Percentiles rank a stretch among this genome's conserved stretches.
phyloP scores from a whole-genome alignment of 2,113 vertebrate genomes.

The Phocoena phocoena region DNA sequence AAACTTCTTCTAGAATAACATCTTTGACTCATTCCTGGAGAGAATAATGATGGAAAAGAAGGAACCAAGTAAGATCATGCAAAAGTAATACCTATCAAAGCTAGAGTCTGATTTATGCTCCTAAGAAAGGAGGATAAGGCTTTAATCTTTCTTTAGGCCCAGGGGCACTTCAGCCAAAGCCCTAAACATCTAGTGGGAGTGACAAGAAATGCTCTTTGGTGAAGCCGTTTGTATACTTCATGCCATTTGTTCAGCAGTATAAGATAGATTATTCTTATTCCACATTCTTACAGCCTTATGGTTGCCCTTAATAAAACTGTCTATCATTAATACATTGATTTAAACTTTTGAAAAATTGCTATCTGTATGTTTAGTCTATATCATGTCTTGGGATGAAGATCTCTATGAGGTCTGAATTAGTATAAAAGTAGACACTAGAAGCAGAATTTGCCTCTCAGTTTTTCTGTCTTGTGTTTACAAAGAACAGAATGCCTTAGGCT shows the following conservation, averaged over 20 bases:
- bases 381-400: neutral
- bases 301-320: neutral
- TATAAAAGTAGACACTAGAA: neutral
- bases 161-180: neutral
- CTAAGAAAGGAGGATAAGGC: neutral
- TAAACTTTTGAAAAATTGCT: neutral
- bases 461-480: neutral
- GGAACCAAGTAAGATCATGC: neutral
- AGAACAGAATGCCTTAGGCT: neutral
- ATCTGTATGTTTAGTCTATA: neutral
- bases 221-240: neutral
- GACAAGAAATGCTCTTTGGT: neutral
- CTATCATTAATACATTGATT: neutral
- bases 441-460: neutral
- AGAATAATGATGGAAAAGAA: neutral
- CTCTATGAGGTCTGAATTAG: neutral
- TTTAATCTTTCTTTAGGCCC: neutral
- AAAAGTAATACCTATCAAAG: neutral
- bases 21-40: neutral
- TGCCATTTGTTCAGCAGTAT: neutral
- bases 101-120: neutral
- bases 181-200: neutral
- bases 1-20: neutral
- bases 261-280: neutral
- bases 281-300: neutral